Percentiles rank a stretch among this genome's conserved stretches.
Evolutionary conservation across 2,888 invertebrate species (phyloP).

Genomic region (Agapetus fuscipes): DNA sequence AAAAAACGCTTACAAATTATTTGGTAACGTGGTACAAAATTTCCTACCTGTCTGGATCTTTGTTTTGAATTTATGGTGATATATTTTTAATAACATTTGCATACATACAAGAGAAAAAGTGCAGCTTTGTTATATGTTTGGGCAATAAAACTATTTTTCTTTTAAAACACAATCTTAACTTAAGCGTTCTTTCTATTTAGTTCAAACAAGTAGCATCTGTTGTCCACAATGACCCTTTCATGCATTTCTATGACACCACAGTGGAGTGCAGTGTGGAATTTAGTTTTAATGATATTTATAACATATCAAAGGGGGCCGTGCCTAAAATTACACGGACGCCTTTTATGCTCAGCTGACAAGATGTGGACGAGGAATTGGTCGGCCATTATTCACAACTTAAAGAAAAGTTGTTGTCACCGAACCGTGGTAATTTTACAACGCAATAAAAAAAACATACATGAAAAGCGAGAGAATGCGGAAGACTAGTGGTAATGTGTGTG

Average conservation of each 20-base stretch:
- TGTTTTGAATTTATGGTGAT: too few relatives aligned
- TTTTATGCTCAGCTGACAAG: slow-evolving; percentile 10
- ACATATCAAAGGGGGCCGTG: slow-evolving; percentile 10
- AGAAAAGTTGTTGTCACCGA: slow-evolving; percentile 15
- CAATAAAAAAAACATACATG: slow-evolving; percentile 14
- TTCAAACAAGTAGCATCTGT: neutral
- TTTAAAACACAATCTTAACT: too few relatives aligned
- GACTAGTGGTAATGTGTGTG: slow-evolving; percentile 6
- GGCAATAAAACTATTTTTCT: too few relatives aligned
- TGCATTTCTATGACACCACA: slow-evolving; percentile 14
- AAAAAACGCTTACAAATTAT: too few relatives aligned
- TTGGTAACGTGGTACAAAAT: too few relatives aligned
- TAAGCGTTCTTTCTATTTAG: too few relatives aligned
- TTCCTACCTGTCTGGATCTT: too few relatives aligned
- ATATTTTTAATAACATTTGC: too few relatives aligned
- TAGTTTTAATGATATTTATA: slow-evolving; percentile 10
- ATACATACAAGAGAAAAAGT: too few relatives aligned
- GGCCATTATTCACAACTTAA: slow-evolving; percentile 15
- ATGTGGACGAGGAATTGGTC: slow-evolving; percentile 8
- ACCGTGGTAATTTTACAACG: slow-evolving; percentile 15
- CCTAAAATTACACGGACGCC: neutral
- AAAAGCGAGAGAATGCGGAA: slow-evolving; percentile 15
- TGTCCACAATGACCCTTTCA: slow-evolving; percentile 9
- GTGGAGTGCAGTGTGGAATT: slow-evolving; percentile 4
- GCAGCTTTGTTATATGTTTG: too few relatives aligned